Evolutionary conservation across 2,888 invertebrate genomes (phyloP), one percentile per base, ranked within the genome.

Genomic region (Aelia acuminata): DNA sequence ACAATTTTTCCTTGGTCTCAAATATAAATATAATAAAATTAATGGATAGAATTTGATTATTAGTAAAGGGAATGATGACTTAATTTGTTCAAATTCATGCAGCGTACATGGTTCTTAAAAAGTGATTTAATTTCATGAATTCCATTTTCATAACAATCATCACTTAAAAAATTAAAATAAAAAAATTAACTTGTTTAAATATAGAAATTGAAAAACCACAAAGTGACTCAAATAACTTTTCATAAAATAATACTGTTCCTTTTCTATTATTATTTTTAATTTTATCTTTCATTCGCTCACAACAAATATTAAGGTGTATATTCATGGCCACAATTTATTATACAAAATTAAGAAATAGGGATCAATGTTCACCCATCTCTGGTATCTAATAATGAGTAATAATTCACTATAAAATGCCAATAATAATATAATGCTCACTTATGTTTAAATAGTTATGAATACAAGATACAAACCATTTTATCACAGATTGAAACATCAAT

Each of bases 401-500:
- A 63, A 57, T 63, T 18, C 18, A 35, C 18, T 31, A 31, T 18
- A 31, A 31, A 31, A 31, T 31, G 31, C 18, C 5, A 31, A 35
- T 63, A 31, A 63, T 63, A 63, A 31, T 31, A 4, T 31, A 63
- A 63, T 63, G 18, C 63, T 31, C 31, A 63, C 15, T 31, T 43
- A 80, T 80, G 22, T 43, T 80, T 3, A 80, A 80, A 80, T 43
- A n/a, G 1, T 26, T 39, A 35, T 20, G 13, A 80, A 80, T 80
- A 80, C 43, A 43, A 80, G 13, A 80, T 80, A 80, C 39, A 80
- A n/a, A n/a, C 11, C 80, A 80, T 13, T 22, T 43, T 80, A 80
- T 80, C 80, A 80, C 80, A 80, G 80, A 31, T 80, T n/a, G 22
- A 75, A 80, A 43, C 43, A 80, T 80, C 18, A 31, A 31, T 63